These are phyloP conservation scores for Helogale parvula DNA, from an alignment of 2,113 vertebrate species.

Conservation along the genomic window DNA sequence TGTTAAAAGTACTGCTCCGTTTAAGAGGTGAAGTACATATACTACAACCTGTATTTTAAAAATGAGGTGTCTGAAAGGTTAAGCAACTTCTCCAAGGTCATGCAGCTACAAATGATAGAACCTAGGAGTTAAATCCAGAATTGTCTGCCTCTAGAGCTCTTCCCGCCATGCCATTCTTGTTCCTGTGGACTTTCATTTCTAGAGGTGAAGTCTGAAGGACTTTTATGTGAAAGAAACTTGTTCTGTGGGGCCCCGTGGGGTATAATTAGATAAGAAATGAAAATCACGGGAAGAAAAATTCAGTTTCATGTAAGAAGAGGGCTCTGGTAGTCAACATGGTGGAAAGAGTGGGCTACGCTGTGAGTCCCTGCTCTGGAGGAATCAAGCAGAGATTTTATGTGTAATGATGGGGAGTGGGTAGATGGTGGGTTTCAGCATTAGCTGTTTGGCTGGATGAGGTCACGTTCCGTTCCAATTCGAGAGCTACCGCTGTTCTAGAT, in stretches of 20 bases:
- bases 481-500: not conserved
- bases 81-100: not conserved
- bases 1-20: not conserved
- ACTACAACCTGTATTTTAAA: not conserved
- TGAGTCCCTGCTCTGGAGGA: not conserved
- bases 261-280: not conserved
- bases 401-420: not conserved
- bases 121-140: not conserved
- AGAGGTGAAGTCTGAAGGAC: not conserved
- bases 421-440: not conserved
- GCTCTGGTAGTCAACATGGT: not conserved
- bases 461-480: not conserved
- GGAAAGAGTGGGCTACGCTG: not conserved
- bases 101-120: not conserved
- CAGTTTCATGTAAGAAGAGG: not conserved
- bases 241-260: not conserved
- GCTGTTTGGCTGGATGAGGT: not conserved
- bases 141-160: not conserved
- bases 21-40: not conserved
- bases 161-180: not conserved
- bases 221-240: not conserved
- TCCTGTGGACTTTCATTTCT: not conserved
- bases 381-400: not conserved
- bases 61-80: not conserved
- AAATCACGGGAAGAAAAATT: not conserved